Evolutionary conservation across 2,888 invertebrate genomes (phyloP).

Genomic region (Tribolium freemani): DNA sequence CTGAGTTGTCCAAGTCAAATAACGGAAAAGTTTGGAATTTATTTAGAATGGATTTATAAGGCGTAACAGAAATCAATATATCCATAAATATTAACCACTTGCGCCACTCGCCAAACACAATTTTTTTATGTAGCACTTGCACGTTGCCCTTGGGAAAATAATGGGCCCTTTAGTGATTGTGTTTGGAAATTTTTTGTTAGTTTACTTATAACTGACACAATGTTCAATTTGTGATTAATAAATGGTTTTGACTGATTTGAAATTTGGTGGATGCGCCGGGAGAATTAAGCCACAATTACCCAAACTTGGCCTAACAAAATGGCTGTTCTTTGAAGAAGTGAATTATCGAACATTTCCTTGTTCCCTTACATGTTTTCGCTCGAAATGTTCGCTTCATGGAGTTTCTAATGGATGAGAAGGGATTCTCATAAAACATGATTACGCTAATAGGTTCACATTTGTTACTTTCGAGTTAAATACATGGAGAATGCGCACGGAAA

Average conservation of each 20-base stretch:
- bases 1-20: not conserved
- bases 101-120: no score
- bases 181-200: not conserved
- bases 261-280: slow-evolving; percentile 33
- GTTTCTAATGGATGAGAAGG: slow-evolving; percentile 32
- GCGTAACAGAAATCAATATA: no score
- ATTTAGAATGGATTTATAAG: not conserved
- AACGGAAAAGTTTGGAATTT: not conserved
- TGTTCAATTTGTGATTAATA: not conserved
- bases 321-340: not conserved
- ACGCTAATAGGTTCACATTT: slow-evolving; percentile 35
- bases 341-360: slow-evolving; percentile 25
- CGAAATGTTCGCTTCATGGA: slow-evolving; percentile 20
- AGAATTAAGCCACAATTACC: not conserved
- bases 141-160: no score
- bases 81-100: no score
- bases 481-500: not conserved
- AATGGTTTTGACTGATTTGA: not conserved
- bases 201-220: no score
- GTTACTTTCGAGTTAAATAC: slow-evolving; percentile 20
- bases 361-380: slow-evolving; percentile 19
- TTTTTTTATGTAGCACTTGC: no score
- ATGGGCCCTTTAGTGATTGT: not conserved
- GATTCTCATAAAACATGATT: slow-evolving; percentile 35
- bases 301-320: not conserved